Evolutionary conservation across 2,113 vertebrate species (phyloP).

Genomic region (Trematomus loennbergii): DNA sequence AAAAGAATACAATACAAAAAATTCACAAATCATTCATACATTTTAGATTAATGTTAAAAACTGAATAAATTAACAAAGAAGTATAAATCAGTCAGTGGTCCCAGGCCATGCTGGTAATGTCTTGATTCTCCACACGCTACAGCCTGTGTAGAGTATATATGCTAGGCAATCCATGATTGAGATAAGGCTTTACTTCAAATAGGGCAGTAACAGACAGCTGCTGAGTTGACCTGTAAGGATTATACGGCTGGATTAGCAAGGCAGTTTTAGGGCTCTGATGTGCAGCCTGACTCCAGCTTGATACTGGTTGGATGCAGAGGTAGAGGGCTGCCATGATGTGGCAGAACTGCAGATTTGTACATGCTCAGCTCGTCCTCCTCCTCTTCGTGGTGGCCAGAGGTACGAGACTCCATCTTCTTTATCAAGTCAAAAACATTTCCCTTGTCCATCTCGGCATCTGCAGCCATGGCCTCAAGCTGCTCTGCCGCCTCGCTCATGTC

Average conservation of each 20-base stretch:
- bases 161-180: conserved; percentile 51
- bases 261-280: conserved; percentile 67
- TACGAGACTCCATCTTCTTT: conserved; percentile 85
- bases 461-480: conserved; percentile 86
- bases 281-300: conserved; percentile 74
- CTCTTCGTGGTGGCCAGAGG: conserved; percentile 76
- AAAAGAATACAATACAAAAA: conserved; percentile 46
- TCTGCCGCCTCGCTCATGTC: conserved; percentile 93
- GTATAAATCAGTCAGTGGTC: conserved; percentile 42
- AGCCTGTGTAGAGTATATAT: conserved; percentile 43
- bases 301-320: conserved; percentile 66
- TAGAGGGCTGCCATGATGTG: conserved; percentile 35
- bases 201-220: conserved; percentile 72
- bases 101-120: conserved; percentile 50
- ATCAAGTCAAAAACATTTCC: conserved; percentile 85
- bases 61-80: conserved; percentile 76
- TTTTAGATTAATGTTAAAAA: conserved; percentile 51
- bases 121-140: conserved; percentile 43
- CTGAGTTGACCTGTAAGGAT: conserved; percentile 76
- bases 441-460: conserved; percentile 79
- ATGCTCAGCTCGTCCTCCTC: conserved; percentile 31
- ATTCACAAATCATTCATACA: conserved; percentile 31
- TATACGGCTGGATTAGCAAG: conserved; percentile 73
- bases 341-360: conserved; percentile 37
- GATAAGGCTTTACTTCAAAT: conserved; percentile 78